Evolutionary conservation across 2,888 invertebrate genomes (phyloP), one percentile per base, ranked within the genome.

Genomic region (Meandrusa payeni): DNA sequence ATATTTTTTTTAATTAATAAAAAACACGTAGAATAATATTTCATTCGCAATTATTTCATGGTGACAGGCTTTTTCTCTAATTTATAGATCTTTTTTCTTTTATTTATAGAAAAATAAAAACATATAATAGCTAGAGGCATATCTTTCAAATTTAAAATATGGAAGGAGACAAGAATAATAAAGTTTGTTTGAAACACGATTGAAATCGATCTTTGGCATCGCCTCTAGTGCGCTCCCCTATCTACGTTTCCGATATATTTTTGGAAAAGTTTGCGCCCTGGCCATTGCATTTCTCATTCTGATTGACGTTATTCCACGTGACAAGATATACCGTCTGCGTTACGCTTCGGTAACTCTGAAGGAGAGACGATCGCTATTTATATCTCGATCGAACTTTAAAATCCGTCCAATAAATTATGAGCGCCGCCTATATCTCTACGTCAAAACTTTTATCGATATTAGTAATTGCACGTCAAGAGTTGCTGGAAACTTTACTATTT

Each of bases 131-230:
- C 7, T 4, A 24, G 4, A 24, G 24, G n/a, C n/a, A n/a, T n/a
- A n/a, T n/a, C n/a, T n/a, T n/a, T n/a, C n/a, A n/a, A n/a, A n/a
- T n/a, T n/a, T n/a, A n/a, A n/a, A 24, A 24, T 7, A 15, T 2
- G 15, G 4, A 15, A 15, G 15, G 15, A 73, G 79, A 78, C n/a
- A n/a, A n/a, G n/a, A n/a, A n/a, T n/a, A n/a, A 76, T 75, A 74
- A 63, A 76, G 70, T 69, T 68, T 67, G 69, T 71, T 64, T 63
- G 66, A 59, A 66, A 69, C 61, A 57, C 55, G 65, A 58, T 54
- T 53, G 63, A 72, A 70, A 74, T 70, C 67, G 69, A 76, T 67
- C 60, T 55, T 53, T 46, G 77, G 74, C 76, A n/a, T n/a, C n/a
- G 77, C 75, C 78, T 55, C 74, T 69, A 57, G 54, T 57, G 54